Evolutionary conservation across 2,113 vertebrate genomes (phyloP), one percentile per base, ranked within the genome.

Genomic region (Plectropomus leopardus): DNA sequence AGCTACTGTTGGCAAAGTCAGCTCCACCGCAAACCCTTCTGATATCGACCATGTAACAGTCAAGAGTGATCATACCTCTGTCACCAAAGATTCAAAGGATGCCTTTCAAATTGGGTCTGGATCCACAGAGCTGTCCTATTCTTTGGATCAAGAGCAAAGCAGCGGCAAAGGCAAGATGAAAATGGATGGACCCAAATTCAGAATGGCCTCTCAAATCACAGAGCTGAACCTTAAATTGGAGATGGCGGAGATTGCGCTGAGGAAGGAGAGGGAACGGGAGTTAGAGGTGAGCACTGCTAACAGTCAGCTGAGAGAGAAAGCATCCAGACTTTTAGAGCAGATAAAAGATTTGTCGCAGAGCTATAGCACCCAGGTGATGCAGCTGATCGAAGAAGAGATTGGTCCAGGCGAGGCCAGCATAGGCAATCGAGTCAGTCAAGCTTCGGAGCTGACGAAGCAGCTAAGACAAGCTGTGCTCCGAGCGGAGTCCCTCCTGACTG

Each of bases 381-480:
- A 84, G 84, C 68, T 93, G 21, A 78, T 95, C 3, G 92, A 94
- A 34, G 73, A 80, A 4, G 84, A 93, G 75, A 64, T 95, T 1
- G 58, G 66, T 55, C 87, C 88, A 7, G 86, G 84, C 8, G 94
- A 95, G 64, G 88, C 86, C 4, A 28, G 24, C 7, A 1, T 86
- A 23, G 32, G 40, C 36, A 36, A 24, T 16, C 87, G 78, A 10
- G 89, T 93, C 23, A 34, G 59, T 51, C 54, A 53, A 26, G 78
- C 89, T 1, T 68, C 86, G 3, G 84, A 92, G 45, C 32, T 91
- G 61, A 88, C 76, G 0, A 34, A 76, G n/a, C 87, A 89, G 66
- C 82, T 95, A 17, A 93, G 82, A 60, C 67, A 82, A 16, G 76
- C 86, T 1, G 45, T 91, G 57, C 84, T 90, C 44, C 85, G 42